Evolutionary conservation across 2,888 invertebrate genomes (phyloP).

Genomic region (Melinaea menophilus): DNA sequence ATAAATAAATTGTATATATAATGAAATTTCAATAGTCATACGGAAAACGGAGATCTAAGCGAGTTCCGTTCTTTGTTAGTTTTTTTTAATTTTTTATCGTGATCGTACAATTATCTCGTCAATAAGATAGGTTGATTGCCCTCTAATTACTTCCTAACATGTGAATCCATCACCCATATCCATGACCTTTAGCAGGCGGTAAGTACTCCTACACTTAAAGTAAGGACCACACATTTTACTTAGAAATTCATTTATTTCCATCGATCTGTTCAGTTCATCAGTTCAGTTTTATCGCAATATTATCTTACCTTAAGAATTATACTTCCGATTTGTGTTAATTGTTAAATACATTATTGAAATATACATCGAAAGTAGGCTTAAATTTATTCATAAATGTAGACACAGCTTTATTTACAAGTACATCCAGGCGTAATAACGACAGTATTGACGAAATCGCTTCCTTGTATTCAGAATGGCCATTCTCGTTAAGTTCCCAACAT

Average conservation of each 20-base stretch:
- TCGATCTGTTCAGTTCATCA: no score
- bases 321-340: no score
- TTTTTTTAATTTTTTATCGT: constrained; percentile 42
- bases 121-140: constrained; percentile 66
- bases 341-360: neutral
- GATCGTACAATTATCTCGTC: constrained; percentile 49
- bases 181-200: constrained; percentile 48
- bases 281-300: no score
- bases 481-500: neutral
- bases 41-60: constrained; percentile 22
- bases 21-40: neutral
- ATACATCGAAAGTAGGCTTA: neutral
- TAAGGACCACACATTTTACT: neutral
- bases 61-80: constrained; percentile 52
- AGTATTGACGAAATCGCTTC: neutral
- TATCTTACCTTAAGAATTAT: no score
- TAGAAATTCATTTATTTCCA: neutral
- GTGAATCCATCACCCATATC: constrained; percentile 35
- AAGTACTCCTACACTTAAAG: constrained; percentile 8
- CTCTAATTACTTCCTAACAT: constrained; percentile 68
- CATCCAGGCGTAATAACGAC: neutral
- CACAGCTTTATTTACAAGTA: constrained; percentile 1
- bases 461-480: neutral
- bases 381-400: neutral
- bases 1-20: no score